phyloP scores from a whole-genome alignment of 1,140 invertebrate genomes.

The Drosophila insularis region DNA sequence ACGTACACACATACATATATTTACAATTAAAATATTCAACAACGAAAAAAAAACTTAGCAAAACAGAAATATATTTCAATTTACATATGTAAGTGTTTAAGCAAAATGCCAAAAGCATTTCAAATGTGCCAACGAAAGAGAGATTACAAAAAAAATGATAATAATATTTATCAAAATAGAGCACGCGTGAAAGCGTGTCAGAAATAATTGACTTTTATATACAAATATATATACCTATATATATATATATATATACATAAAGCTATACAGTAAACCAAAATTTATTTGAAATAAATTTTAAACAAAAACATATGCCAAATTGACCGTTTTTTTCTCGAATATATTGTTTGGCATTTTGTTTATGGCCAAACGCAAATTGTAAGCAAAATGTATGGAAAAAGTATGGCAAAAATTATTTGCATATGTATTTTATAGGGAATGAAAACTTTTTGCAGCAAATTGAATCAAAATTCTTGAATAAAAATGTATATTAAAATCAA shows the following conservation, averaged over 20 bases:
- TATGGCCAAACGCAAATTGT: slow-evolving; percentile 28
- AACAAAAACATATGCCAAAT: slow-evolving; percentile 43
- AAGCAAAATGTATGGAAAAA: slow-evolving; percentile 31
- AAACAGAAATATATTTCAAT: slow-evolving; percentile 51
- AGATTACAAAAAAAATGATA: slow-evolving; percentile 21
- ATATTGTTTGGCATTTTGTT: slow-evolving; percentile 1
- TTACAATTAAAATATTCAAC: slow-evolving; percentile 56
- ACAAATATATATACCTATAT: slow-evolving; percentile 3
- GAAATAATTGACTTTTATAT: slow-evolving; percentile 38
- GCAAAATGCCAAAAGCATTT: slow-evolving; percentile 71
- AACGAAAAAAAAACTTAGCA: slow-evolving; percentile 37
- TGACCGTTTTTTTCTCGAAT: slow-evolving; percentile 17
- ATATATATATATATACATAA: slow-evolving; percentile 27
- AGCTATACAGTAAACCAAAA: slow-evolving; percentile 29
- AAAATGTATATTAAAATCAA: slow-evolving; percentile 44
- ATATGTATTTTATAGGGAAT: slow-evolving; percentile 42
- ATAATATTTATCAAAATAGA: slow-evolving; percentile 49
- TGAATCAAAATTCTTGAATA: slow-evolving; percentile 62
- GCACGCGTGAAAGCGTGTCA: slow-evolving; percentile 44
- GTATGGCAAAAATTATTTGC: slow-evolving; percentile 33
- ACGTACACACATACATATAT: slow-evolving; percentile 32
- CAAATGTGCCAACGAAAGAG: slow-evolving; percentile 47
- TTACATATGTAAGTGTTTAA: slow-evolving; percentile 75
- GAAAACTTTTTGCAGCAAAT: slow-evolving; percentile 49
- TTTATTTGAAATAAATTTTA: slow-evolving; percentile 51